Conservation (phyloP, 2,113 vertebrate genomes). For the Hemiscyllium ocellatum region DNA sequence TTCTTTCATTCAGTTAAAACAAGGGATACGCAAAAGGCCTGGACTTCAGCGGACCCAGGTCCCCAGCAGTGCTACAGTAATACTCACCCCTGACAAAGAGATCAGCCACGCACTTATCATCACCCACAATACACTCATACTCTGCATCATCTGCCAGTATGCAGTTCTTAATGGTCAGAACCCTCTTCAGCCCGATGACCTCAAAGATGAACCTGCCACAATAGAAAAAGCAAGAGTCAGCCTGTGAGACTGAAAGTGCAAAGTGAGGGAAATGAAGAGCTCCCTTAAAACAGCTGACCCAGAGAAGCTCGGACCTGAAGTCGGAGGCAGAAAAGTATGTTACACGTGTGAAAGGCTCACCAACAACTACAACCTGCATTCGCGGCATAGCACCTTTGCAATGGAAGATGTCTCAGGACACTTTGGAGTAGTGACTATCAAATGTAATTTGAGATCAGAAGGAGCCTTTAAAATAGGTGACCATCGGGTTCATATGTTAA, state of each 20-base stretch:
- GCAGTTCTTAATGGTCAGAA: constrained; percentile 81
- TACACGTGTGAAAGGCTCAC: too few relatives aligned
- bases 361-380: background rate
- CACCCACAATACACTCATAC: constrained; percentile 71
- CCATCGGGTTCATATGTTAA: too few relatives aligned
- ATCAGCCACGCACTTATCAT: constrained; percentile 75
- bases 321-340: background rate
- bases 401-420: too few relatives aligned
- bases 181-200: constrained; percentile 71
- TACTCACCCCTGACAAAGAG: constrained; percentile 77
- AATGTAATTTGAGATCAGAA: background rate
- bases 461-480: too few relatives aligned
- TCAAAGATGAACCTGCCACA: constrained; percentile 74
- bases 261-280: background rate
- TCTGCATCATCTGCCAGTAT: constrained; percentile 75
- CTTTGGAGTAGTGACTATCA: background rate
- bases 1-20: too few relatives aligned
- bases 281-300: background rate
- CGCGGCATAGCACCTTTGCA: background rate
- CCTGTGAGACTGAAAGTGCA: background rate
- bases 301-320: background rate
- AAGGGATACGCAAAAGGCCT: too few relatives aligned
- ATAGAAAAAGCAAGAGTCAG: constrained; percentile 39
- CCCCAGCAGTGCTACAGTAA: too few relatives aligned
- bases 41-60: too few relatives aligned